phyloP scores from a whole-genome alignment of 2,797 vertebrate species.

The Sebastes nivosus region DNA sequence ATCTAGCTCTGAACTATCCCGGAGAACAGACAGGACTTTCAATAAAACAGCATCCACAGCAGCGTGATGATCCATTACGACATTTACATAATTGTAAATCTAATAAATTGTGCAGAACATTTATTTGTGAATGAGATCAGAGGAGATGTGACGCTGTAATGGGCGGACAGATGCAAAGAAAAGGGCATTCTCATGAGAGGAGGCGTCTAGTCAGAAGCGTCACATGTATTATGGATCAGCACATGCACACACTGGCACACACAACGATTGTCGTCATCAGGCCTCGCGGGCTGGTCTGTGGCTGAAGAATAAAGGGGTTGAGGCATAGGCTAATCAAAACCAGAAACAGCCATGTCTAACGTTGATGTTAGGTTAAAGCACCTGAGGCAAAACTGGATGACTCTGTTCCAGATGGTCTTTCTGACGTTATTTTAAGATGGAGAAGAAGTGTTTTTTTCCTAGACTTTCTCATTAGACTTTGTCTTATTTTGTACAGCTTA shows the following conservation, averaged over 20 bases:
- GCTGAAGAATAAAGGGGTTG: slow-evolving; percentile 16
- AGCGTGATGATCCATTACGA: slow-evolving; percentile 9
- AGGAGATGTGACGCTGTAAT: slow-evolving; percentile 11
- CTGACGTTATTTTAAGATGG: slow-evolving; percentile 12
- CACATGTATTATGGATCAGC: slow-evolving; percentile 56
- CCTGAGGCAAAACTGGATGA: slow-evolving; percentile 26
- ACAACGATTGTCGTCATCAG: slow-evolving; percentile 20
- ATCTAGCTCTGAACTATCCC: neutral
- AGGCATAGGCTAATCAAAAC: slow-evolving; percentile 52
- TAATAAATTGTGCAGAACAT: slow-evolving; percentile 25
- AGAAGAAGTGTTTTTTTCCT: neutral
- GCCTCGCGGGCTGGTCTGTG: slow-evolving; percentile 14
- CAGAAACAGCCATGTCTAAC: slow-evolving; percentile 38
- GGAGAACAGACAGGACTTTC: neutral
- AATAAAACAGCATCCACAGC: neutral
- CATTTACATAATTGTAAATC: slow-evolving; percentile 14
- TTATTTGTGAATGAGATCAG: slow-evolving; percentile 15
- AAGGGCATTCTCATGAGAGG: slow-evolving; percentile 25
- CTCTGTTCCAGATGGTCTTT: slow-evolving; percentile 30
- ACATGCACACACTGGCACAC: slow-evolving; percentile 4
- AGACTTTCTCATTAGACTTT: neutral
- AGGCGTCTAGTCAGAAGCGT: slow-evolving; percentile 15
- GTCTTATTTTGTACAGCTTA: neutral
- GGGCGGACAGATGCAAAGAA: slow-evolving; percentile 11
- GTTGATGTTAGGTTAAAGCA: slow-evolving; percentile 14